A percentile compares a stretch with the other conserved stretches of the same genome.
Evolutionary conservation across 1,140 invertebrate genomes (phyloP).

Genomic region (Drosophila funebris): DNA sequence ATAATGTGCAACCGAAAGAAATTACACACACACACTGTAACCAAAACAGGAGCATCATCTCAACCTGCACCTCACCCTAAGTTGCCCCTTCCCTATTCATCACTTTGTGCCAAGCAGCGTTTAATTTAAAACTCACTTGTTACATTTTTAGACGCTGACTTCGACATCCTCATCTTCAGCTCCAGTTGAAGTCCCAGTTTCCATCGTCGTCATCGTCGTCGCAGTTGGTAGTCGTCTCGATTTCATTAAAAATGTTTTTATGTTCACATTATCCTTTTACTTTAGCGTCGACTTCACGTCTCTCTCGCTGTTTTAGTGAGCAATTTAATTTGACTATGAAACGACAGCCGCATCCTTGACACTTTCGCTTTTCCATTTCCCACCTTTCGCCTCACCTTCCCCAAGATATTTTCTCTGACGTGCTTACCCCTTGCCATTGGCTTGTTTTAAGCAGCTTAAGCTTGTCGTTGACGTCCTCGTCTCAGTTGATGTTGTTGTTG

Average conservation of each 20-base stretch:
- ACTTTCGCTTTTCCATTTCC: constrained; percentile 64
- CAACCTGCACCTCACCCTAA: neutral
- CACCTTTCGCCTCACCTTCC: neutral
- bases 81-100: neutral
- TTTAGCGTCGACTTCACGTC: constrained; percentile 37
- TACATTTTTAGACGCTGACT: constrained; percentile 66
- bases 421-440: constrained; percentile 42
- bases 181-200: neutral
- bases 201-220: constrained; percentile 21
- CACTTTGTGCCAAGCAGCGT: constrained; percentile 18
- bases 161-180: constrained; percentile 14
- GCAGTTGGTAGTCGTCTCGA: constrained; percentile 74
- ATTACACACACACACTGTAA: constrained; percentile 30
- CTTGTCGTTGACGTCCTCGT: constrained; percentile 67
- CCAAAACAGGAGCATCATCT: constrained; percentile 14
- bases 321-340: constrained; percentile 80
- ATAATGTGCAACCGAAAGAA: constrained; percentile 65
- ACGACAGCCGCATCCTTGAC: constrained; percentile 76
- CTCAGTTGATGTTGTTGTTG: constrained; percentile 22
- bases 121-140: constrained; percentile 81
- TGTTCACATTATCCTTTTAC: constrained; percentile 76
- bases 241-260: constrained; percentile 82
- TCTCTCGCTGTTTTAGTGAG: constrained; percentile 37
- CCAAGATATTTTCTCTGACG: constrained; percentile 6
- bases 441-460: constrained; percentile 81